These are phyloP conservation scores for Acanthopagrus latus DNA, from an alignment of 2,797 vertebrate genomes.

Conservation along the genomic window DNA sequence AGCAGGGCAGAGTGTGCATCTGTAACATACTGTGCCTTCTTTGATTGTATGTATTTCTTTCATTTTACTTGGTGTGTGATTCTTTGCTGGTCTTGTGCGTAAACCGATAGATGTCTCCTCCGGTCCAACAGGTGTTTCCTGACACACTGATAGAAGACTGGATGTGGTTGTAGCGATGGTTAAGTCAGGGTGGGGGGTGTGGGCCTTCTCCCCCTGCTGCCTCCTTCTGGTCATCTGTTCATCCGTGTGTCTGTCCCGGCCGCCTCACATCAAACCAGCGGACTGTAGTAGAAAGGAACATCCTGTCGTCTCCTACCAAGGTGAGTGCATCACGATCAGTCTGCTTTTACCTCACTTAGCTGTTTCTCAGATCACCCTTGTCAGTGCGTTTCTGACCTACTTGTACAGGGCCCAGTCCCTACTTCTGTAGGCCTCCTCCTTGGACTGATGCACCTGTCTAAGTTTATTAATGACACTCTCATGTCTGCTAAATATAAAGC, in stretches of 20 bases:
- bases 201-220: slow-evolving; percentile 66
- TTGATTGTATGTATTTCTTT: background rate
- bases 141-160: slow-evolving; percentile 57
- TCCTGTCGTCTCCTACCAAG: slow-evolving; percentile 70
- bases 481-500: too few relatives aligned
- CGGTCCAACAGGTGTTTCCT: slow-evolving; percentile 65
- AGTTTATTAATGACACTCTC: too few relatives aligned
- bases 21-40: background rate
- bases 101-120: background rate
- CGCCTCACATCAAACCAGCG: slow-evolving; percentile 54
- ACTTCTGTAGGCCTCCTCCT: too few relatives aligned
- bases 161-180: slow-evolving; percentile 77
- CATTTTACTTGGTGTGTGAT: background rate
- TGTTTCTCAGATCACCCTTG: too few relatives aligned
- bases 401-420: too few relatives aligned
- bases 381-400: too few relatives aligned
- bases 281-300: slow-evolving; percentile 78
- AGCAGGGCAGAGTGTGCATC: background rate
- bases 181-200: slow-evolving; percentile 60
- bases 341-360: background rate
- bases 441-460: too few relatives aligned
- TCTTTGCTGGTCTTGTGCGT: background rate
- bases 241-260: slow-evolving; percentile 68
- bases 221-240: slow-evolving; percentile 66
- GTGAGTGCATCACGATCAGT: slow-evolving; percentile 30